Base-by-base conservation (phyloP, 2,113 vertebrate species). In the Cryptomyrus ogoouensis region DNA sequence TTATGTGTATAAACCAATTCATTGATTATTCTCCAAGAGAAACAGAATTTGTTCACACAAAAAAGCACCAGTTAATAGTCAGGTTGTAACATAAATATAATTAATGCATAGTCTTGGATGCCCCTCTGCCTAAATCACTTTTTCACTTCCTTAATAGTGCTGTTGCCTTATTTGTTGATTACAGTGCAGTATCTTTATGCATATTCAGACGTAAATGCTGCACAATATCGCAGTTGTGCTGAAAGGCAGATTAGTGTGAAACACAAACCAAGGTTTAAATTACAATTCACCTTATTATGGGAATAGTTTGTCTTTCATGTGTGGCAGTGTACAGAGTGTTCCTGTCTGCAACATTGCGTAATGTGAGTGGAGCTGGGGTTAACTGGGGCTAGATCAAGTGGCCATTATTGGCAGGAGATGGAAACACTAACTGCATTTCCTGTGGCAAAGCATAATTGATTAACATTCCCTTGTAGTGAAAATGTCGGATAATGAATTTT, bases 401-500 rank as follows among this genome's bases (percentile, higher is more conserved):
- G 74, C 74, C 74, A 6, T 80, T 39, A 35, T 39, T 80, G 74
- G 74, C 74, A 80, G 35, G 74, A 80, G 74, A 42, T 80, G 17
- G 74, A 80, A 80, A 42, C 74, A 80, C 35, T 80, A 80, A 80
- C 74, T 80, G 74, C 74, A 42, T 80, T 80, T 80, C 35, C 74
- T 80, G 74, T 80, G 13, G 74, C 15, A 39, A 17, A 31, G 70
- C 74, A 35, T 42, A 80, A 42, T 80, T 42, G 74, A 39, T 80
- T 35, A 80, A 80, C 13, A 80, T 42, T 19, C 35, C 74, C 74
- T 80, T 70, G 1, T 31, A 31, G 62, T 70, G 62, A 70, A 70
- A 70, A 70, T 70, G 27, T 70, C 27, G 3, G 62, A 31, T 70
- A 70, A 66, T 66, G 58, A 66, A 70, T 70, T 70, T 70, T 70